Percentiles rank a stretch among this genome's conserved stretches.
These are phyloP conservation scores for Strix occidentalis DNA, from an alignment of 2,797 vertebrate species.

Conservation along the genomic window DNA sequence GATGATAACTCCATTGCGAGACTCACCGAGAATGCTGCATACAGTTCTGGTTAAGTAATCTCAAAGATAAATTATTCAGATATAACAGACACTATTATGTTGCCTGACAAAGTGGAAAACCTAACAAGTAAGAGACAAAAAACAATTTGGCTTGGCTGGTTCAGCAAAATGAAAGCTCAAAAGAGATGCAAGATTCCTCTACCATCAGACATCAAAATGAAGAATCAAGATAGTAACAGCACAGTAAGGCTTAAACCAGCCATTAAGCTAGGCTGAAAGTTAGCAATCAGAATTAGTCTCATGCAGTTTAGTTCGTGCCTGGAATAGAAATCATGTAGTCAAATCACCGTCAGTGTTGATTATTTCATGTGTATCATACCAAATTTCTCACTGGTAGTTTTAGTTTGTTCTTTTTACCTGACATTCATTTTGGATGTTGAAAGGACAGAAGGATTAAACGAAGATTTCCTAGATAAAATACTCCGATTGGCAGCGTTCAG, in stretches of 20 bases:
- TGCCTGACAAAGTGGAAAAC: background rate
- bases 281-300: background rate
- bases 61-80: background rate
- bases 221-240: background rate
- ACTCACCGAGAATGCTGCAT: background rate
- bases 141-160: background rate
- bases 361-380: background rate
- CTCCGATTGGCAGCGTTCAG: conserved; percentile 30
- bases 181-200: background rate
- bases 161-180: background rate
- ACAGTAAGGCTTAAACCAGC: background rate
- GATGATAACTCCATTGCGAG: background rate
- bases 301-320: background rate
- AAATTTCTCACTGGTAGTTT: background rate
- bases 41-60: background rate
- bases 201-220: background rate
- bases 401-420: conserved; percentile 78
- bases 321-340: background rate
- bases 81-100: background rate
- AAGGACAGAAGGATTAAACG: conserved; percentile 77
- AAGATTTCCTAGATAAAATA: conserved; percentile 59
- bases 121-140: background rate
- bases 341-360: background rate
- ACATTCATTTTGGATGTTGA: conserved; percentile 89
- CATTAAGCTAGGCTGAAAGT: background rate